Base-by-base conservation (phyloP, 2,113 vertebrate species). In the Nerophis lumbriciformis region DNA sequence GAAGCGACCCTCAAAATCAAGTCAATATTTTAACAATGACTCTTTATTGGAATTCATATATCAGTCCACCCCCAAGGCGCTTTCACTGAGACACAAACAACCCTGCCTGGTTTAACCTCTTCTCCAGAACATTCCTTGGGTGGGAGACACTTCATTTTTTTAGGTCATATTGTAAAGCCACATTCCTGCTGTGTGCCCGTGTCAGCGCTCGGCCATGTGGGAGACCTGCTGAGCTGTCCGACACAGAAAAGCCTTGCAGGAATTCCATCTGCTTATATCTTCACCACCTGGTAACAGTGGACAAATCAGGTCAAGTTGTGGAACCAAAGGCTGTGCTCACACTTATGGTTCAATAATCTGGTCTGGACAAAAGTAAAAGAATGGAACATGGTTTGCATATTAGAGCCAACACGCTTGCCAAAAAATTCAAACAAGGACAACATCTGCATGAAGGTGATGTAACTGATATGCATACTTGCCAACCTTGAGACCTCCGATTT, bases 141-240 rank as follows among this genome's bases (percentile, higher is more conserved):
- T 2, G 38, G 69, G 59, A 45, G 42, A 78, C 80, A 65, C 73
- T 82, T 75, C 38, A 54, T 68, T 62, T 74, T 59, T 80, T 66
- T 52, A 70, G 66, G 69, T 79, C 77, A 60, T 60, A 56, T 6
- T 42, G 45, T 55, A 59, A 48, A 78, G 65, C 53, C 70, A 53
- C 75, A 85, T 83, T 85, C 79, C 72, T 72, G 66, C 72, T 28
- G 50, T 5, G 63, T 21, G 60, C 19, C 42, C 8, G 37, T 53
- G 64, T 77, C 68, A 19, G 68, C 54, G 36, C 59, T 5, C 39
- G 57, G 73, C 59, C 72, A 73, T 68, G 3, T 54, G 44, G 56
- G 35, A 65, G 39, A 42, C 73, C n/a, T 2, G 61, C 71, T 65
- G 77, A 63, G 71, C 38, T 54, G 59, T 35, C 58, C 28, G 0